phyloP scores from a whole-genome alignment of 2,797 vertebrate genomes.

The Pangasius macronema region DNA sequence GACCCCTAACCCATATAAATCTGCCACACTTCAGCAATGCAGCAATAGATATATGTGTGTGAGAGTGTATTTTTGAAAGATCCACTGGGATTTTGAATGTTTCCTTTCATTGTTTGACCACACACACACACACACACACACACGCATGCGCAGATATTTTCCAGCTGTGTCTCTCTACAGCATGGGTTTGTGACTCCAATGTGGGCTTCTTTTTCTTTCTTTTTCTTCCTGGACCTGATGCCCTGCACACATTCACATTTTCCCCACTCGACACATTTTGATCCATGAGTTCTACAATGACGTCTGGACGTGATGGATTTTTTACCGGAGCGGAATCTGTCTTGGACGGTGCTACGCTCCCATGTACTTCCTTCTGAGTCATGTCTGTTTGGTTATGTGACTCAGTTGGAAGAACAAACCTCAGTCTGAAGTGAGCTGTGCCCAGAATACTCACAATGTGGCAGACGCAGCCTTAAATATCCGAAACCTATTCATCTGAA shows the following conservation, averaged over 20 bases:
- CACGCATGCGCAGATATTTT: background rate
- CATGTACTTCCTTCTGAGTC: conserved; percentile 28
- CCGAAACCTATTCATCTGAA: background rate
- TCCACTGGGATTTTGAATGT: conserved; percentile 54
- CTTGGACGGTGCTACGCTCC: background rate
- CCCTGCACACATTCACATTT: background rate
- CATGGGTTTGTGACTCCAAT: background rate
- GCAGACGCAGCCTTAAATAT: background rate
- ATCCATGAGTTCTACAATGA: conserved; percentile 1
- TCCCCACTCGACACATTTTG: background rate
- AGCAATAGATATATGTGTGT: background rate
- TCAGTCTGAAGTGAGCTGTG: conserved; percentile 6
- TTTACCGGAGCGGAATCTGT: background rate
- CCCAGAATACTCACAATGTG: background rate
- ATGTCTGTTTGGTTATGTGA: conserved; percentile 26
- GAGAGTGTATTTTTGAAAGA: conserved; percentile 30
- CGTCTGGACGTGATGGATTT: background rate
- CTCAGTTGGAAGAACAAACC: conserved; percentile 23
- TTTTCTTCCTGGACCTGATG: background rate
- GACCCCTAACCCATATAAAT: conserved; percentile 17
- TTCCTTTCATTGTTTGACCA: conserved; percentile 52
- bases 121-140: conserved; percentile 16
- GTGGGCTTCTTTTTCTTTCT: background rate
- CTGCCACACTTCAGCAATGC: conserved; percentile 8
- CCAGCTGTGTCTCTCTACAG: background rate